A percentile compares a stretch with the other conserved stretches of the same genome.
Conservation (phyloP, 1,140 invertebrate genomes). For the Lordiphosa stackelbergi region DNA sequence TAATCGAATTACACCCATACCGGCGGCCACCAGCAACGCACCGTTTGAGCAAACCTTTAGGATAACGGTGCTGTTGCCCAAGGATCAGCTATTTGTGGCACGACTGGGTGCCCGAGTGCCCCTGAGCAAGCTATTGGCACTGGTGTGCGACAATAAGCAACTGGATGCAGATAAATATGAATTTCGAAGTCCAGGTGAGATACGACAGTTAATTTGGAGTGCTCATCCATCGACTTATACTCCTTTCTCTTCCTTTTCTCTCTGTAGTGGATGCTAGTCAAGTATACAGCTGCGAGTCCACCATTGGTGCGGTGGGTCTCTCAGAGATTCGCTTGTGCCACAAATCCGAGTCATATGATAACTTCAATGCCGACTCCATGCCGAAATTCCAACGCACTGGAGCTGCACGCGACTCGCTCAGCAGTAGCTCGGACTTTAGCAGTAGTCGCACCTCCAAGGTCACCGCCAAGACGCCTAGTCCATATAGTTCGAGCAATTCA, state of each 20-base stretch:
- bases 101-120: constrained; percentile 80
- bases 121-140: constrained; percentile 83
- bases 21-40: constrained; percentile 71
- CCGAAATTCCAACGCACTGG: constrained; percentile 70
- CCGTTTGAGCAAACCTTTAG: constrained; percentile 77
- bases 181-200: constrained; percentile 86
- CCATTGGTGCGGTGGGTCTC: constrained; percentile 73
- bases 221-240: no score
- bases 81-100: constrained; percentile 85
- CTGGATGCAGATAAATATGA: constrained; percentile 86
- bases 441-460: constrained; percentile 72
- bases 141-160: constrained; percentile 89
- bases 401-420: constrained; percentile 63
- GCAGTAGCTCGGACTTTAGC: constrained; percentile 76
- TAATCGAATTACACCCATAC: constrained; percentile 74
- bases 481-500: constrained; percentile 76
- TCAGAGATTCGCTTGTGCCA: constrained; percentile 73
- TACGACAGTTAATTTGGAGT: no score
- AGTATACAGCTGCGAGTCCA: constrained; percentile 74
- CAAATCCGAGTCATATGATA: constrained; percentile 73
- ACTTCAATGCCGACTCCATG: constrained; percentile 68
- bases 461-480: constrained; percentile 74
- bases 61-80: constrained; percentile 86
- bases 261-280: constrained; percentile 71
- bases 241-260: neutral